A percentile compares a stretch with the other conserved stretches of the same genome.
Evolutionary conservation across 2,888 invertebrate genomes (phyloP).

Genomic region (Choristoneura rosaceana): DNA sequence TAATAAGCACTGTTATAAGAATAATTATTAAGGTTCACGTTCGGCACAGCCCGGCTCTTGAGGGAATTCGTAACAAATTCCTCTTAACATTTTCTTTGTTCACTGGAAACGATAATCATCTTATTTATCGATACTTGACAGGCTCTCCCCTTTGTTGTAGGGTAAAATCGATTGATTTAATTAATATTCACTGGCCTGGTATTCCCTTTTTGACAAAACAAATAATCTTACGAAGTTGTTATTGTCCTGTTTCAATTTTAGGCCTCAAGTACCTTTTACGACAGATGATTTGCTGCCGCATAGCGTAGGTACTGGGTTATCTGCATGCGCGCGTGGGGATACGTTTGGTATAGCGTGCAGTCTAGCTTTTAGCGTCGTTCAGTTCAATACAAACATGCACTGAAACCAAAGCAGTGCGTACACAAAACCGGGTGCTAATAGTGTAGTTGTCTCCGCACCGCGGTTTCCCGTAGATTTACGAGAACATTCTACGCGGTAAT

Average conservation of each 20-base stretch:
- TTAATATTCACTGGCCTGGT: constrained; percentile 45
- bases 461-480: constrained; percentile 63
- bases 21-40: constrained; percentile 49
- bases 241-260: constrained; percentile 5
- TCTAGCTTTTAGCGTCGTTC: background rate
- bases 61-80: constrained; percentile 46
- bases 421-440: constrained; percentile 53
- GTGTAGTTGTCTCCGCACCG: constrained; percentile 62
- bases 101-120: constrained; percentile 48
- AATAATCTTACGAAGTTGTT: constrained; percentile 12
- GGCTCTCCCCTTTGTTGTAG: constrained; percentile 46
- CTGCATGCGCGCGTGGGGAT: too few relatives aligned
- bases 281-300: too few relatives aligned
- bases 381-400: background rate
- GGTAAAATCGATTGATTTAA: constrained; percentile 51
- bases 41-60: constrained; percentile 30
- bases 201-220: constrained; percentile 31
- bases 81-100: constrained; percentile 52
- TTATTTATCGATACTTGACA: constrained; percentile 52
- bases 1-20: constrained; percentile 43
- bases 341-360: background rate
- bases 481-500: constrained; percentile 65
- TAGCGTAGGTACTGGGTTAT: background rate
- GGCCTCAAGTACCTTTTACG: too few relatives aligned
- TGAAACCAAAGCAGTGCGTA: constrained; percentile 28